Evolutionary conservation across 2,113 vertebrate genomes (phyloP), one percentile per base, ranked within the genome.

Genomic region (Eublepharis macularius): DNA sequence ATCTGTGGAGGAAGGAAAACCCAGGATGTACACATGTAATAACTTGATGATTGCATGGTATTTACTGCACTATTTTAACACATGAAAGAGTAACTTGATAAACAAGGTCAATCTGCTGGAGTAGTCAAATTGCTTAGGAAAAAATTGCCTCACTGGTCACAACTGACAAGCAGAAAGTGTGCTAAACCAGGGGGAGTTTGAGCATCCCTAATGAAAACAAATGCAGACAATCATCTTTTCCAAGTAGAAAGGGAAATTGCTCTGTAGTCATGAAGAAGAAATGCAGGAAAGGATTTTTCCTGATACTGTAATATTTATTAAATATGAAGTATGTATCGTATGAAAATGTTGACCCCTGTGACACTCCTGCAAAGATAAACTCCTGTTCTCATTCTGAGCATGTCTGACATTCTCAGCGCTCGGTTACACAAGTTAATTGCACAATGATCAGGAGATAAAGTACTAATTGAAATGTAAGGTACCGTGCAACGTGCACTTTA

Each of bases 401-500:
- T 45, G 68, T 60, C 34, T 1, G 17, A 87, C 80, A 87, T 69
- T 66, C 21, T 0, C 51, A 82, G 76, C 73, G 9, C 68, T 89
- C 3, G 2, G 75, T 75, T 80, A 24, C 73, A 47, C 0, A 2
- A 90, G 65, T 66, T 94, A 90, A 88, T 91, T 87, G 85, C 54
- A 49, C 63, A 57, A 47, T 0, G 1, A 69, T 88, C 87, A 91
- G 90, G 82, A 87, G 89, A 84, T 73, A 85, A 87, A 89, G 65
- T 65, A 82, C 80, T 89, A 86, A 80, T 65, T 77, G 83, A 76
- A 87, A 88, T 83, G n/a, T 41, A 14, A 39, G 45, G 76, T 82
- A 24, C 34, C 78, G 45, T 85, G 84, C 75, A 54, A 74, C 87
- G 85, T 84, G 87, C 86, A 89, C 41, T 69, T 49, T 79, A 87